A percentile compares a stretch with the other conserved stretches of the same genome.
These are phyloP conservation scores for Samia ricini DNA, from an alignment of 1,140 invertebrate genomes.

Conservation along the genomic window DNA sequence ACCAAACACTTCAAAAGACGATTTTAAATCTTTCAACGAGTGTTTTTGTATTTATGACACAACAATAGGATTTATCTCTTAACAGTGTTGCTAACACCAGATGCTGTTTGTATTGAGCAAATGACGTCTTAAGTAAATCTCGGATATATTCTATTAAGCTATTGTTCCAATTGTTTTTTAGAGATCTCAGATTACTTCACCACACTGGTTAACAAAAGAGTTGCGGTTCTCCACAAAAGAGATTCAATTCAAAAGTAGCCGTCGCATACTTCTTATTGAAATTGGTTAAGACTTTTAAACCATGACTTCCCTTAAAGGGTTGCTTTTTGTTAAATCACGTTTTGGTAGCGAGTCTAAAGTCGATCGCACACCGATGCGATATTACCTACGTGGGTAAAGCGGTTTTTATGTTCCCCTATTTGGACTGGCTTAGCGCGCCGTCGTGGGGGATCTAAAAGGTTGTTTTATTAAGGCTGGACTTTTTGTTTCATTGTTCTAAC, in stretches of 20 bases:
- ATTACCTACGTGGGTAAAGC: conserved; percentile 34
- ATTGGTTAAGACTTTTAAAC: conserved; percentile 65
- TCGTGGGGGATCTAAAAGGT: conserved; percentile 62
- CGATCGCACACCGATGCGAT: conserved; percentile 52
- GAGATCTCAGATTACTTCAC: conserved; percentile 61
- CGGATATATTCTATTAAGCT: conserved; percentile 42
- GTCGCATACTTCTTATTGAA: conserved; percentile 70
- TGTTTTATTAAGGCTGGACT: conserved; percentile 39
- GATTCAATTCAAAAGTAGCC: conserved; percentile 66
- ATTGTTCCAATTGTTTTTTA: conserved; percentile 60
- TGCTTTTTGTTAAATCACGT: conserved; percentile 69
- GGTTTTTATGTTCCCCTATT: conserved; percentile 47
- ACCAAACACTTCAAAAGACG: too few relatives aligned
- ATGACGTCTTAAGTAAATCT: conserved; percentile 44
- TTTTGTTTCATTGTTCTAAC: conserved; percentile 53
- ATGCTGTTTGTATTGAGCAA: conserved; percentile 43
- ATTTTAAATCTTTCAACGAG: not conserved
- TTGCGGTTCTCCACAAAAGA: conserved; percentile 63
- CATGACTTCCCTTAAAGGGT: conserved; percentile 70
- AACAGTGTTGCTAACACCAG: conserved; percentile 33
- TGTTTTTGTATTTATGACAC: not conserved
- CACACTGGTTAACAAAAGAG: conserved; percentile 64
- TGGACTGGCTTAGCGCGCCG: conserved; percentile 28
- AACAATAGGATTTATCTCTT: not conserved
- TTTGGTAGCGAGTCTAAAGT: conserved; percentile 45